These are phyloP conservation scores for Cyanoderma ruficeps DNA, from an alignment of 2,113 vertebrate species.

Conservation along the genomic window DNA sequence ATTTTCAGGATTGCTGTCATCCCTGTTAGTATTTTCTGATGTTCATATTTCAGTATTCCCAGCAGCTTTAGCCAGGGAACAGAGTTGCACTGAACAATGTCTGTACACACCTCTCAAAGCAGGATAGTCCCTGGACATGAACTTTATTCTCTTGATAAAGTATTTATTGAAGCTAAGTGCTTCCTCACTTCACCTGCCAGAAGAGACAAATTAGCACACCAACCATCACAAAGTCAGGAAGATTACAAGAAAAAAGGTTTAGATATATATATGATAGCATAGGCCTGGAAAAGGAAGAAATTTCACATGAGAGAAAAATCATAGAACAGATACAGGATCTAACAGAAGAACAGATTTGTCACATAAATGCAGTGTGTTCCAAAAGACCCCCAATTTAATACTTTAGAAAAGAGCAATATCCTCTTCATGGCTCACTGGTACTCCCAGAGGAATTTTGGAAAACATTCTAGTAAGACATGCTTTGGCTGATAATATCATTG, in stretches of 20 bases:
- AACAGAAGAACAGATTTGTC: background rate
- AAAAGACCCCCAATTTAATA: background rate
- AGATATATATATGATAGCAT: too few relatives aligned
- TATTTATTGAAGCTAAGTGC: background rate
- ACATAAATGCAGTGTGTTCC: background rate
- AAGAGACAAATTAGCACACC: background rate
- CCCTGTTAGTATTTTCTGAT: background rate
- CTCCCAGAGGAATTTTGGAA: slow-evolving; percentile 32
- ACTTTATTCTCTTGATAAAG: background rate
- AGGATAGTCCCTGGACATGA: background rate
- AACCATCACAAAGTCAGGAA: background rate
- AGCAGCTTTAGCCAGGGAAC: background rate
- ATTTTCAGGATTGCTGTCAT: background rate
- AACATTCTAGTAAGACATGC: background rate
- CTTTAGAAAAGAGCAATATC: slow-evolving; percentile 17
- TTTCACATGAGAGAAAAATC: background rate
- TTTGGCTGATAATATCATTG: slow-evolving; percentile 9
- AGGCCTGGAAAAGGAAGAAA: background rate
- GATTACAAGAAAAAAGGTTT: background rate
- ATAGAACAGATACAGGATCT: background rate
- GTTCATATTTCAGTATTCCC: background rate
- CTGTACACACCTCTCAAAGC: background rate
- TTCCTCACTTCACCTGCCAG: background rate
- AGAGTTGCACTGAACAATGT: background rate
- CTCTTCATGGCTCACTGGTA: slow-evolving; percentile 19